Conservation (phyloP, 1,140 invertebrate species). For the Scaptomyza graminum region DNA sequence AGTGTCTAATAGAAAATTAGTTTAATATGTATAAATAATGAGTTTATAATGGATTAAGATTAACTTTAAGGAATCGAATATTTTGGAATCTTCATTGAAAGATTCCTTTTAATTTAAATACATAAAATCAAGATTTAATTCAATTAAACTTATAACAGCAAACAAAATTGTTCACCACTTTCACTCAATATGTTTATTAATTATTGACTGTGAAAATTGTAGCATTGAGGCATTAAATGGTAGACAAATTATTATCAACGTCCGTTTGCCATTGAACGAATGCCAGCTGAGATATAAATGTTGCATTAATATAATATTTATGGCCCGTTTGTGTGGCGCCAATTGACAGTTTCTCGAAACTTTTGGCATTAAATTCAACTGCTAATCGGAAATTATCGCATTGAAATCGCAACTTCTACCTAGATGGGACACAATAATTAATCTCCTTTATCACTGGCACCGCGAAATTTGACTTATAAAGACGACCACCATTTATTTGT, state of each 20-base stretch:
- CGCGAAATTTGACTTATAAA: not conserved
- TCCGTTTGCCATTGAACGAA: too few relatives aligned
- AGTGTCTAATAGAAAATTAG: not conserved
- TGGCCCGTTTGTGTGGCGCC: conserved; percentile 3
- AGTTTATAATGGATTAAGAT: too few relatives aligned
- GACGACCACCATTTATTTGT: conserved; percentile 13
- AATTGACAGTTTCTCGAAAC: conserved; percentile 6
- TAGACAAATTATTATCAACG: too few relatives aligned
- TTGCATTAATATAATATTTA: conserved; percentile 41
- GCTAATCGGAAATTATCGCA: conserved; percentile 43
- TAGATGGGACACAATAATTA: conserved; percentile 8
- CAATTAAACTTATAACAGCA: too few relatives aligned
- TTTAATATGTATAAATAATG: too few relatives aligned
- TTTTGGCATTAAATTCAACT: conserved; percentile 44
- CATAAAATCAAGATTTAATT: too few relatives aligned
- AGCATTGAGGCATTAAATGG: too few relatives aligned
- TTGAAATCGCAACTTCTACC: conserved; percentile 46
- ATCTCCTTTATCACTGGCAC: not conserved
- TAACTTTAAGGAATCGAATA: too few relatives aligned
- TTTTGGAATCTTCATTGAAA: not conserved
- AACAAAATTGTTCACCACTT: too few relatives aligned
- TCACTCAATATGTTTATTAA: too few relatives aligned
- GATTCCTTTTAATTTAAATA: too few relatives aligned
- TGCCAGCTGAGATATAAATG: not conserved
- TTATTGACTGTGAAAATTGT: too few relatives aligned